Evolutionary conservation across 2,113 vertebrate genomes (phyloP), one percentile per base, ranked within the genome.

Genomic region (Pluvialis apricaria): DNA sequence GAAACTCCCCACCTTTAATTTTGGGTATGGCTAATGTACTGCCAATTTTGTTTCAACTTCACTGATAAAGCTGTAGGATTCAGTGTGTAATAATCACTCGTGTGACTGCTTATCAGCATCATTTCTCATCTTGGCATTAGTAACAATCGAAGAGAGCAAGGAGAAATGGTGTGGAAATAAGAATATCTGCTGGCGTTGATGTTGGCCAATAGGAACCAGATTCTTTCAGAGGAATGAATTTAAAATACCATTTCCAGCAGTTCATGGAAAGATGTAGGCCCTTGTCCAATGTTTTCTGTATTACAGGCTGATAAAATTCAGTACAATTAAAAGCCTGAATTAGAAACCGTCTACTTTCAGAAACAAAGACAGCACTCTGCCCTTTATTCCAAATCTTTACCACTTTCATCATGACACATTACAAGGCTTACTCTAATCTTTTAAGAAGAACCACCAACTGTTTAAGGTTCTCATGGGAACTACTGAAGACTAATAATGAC

Each of bases 361-460:
- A 89, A 97, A 78, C 70, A 94, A 85, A 91, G 62, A 61, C 34
- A 66, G 40, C 17, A 31, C 26, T 77, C 79, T 86, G 55, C n/a
- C 68, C 64, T 96, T 95, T 95, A 90, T 92, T 94, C 82, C 90
- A 93, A 92, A 93, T 93, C 96, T 95, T 94, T 65, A 26, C 92
- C 17, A 40, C 94, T 98, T 98, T 98, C 95, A 98, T 97, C 95
- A 72, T 13, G 10, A 89, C 73, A 94, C 38, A 95, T 96, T 97
- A 97, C 95, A 96, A 94, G 81, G 95, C 78, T 88, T 90, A 72
- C 83, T 94, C 78, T 98, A 97, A 97, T 98, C 96, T 95, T 95
- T 88, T 86, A 92, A 78, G 69, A 82, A 96, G 92, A 96, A 88
- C 70, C 82, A 89, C 82, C 64, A 17, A 85, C 93, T 92, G n/a